Base-by-base conservation (phyloP, 2,113 vertebrate genomes). In the Pholis gunnellus region DNA sequence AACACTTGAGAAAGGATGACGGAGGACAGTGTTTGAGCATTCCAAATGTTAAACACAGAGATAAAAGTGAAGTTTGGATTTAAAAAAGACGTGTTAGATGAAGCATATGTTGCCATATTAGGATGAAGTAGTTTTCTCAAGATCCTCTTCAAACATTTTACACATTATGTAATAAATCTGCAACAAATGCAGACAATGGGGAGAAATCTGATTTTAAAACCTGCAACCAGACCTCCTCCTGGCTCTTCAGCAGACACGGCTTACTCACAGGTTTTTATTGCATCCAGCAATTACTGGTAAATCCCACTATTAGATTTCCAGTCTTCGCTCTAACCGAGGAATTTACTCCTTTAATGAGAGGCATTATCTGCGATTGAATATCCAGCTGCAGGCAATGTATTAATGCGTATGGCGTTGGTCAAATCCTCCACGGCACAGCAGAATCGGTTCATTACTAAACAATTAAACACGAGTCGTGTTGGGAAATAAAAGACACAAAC, bases 1-100 rank as follows among this genome's bases (percentile, higher is more conserved):
- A 83, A 80, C 36, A 77, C 79, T 73, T 76, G n/a, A 72, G 2
- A 76, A 67, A 57, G 56, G 54, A 74, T 44, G 36, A 46, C 46
- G 10, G 59, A 50, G 22, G 36, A 57, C 40, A 17, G 10, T 15
- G 31, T 61, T 50, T 59, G 42, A 22, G 25, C 48, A 57, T 18
- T 76, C 59, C 64, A 75, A 54, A 65, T 84, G 6, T 38, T 36
- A 77, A 40, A 17, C n/a, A 17, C 27, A 15, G 14, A 14, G 36
- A 14, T 50, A 11, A 52, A 74, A 20, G 36, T 59, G 31, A 14
- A 67, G 29, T 8, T 50, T 25, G 22, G 44, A 27, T 25, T 34
- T 2, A 20, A 20, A 40, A 42, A 40, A 42, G n/a, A 15, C 22
- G 20, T 13, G 46, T 44, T 34, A 2, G 9, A 57, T 25, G 18